Evolutionary conservation across 2,888 invertebrate genomes (phyloP), one percentile per base, ranked within the genome.

Genomic region (Globia sparganii): DNA sequence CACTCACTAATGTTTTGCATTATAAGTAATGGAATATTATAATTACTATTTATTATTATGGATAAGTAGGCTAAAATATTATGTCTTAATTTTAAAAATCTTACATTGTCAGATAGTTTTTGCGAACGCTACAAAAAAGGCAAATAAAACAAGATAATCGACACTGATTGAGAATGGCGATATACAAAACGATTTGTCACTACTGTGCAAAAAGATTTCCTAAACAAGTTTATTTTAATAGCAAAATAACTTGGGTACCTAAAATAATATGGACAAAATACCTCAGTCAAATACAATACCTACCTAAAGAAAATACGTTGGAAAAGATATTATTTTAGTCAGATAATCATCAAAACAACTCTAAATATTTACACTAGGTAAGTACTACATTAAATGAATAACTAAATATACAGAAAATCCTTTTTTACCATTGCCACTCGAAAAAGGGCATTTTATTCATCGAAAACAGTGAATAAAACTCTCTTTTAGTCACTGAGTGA

Each of bases 61-160:
- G 3, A 11, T 56, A n/a, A 37, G 18, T 37, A 40, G 2, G 0
- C 11, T 4, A 53, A 28, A 58, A 58, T 37, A 11, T 21, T 9
- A 40, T 56, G 11, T 72, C 18, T 37, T 18, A 0, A 8, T 31
- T 28, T 77, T 11, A 1, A 4, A 40, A 21, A 68, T 40, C 4
- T 25, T 25, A n/a, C 0, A n/a, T 4, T 66, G 6, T 4, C 0
- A 15, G 0, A 31, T 62, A 11, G 9, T 56, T 75, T 80, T 75
- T 82, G 82, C 75, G 28, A 66, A 72, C 85, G n/a, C 49, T 82
- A 82, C 85, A n/a, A 25, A 61, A 64, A 61, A 15, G 6, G 13
- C 15, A 25, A 73, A 79, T 2, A 53, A 18, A 34, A 40, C 40
- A 64, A 73, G 74, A 84, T 74, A 49, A 64, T 69, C 61, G 34